Evolutionary conservation across 2,797 vertebrate genomes (phyloP).

Genomic region (Bothrops alternatus): DNA sequence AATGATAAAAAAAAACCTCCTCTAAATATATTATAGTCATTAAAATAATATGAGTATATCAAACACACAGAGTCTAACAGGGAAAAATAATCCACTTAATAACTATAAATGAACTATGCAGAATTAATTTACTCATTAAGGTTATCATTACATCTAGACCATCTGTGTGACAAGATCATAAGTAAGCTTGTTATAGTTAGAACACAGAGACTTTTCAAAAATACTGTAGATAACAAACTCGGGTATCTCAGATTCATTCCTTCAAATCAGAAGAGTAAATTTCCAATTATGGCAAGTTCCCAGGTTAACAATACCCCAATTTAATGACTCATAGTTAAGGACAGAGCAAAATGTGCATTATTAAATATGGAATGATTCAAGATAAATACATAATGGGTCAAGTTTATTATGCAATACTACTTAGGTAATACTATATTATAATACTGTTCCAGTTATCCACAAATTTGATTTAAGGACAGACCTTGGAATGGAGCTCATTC

Average conservation of each 20-base stretch:
- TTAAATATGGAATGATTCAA: background rate
- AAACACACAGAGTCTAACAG: background rate
- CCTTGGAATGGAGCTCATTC: background rate
- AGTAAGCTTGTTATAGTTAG: background rate
- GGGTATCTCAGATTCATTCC: background rate
- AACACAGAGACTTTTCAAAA: background rate
- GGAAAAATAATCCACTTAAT: background rate
- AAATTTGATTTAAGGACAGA: background rate
- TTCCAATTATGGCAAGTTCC: background rate
- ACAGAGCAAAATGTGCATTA: background rate
- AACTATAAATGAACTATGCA: background rate
- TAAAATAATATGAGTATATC: background rate
- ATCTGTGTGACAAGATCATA: background rate
- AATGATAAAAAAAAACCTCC: background rate
- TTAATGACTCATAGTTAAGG: background rate
- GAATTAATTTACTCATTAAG: background rate
- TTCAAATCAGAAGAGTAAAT: background rate
- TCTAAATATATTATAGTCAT: background rate
- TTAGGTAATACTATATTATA: background rate
- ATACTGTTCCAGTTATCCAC: background rate
- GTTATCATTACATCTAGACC: background rate
- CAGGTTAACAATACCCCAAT: background rate
- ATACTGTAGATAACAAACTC: background rate
- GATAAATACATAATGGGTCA: background rate
- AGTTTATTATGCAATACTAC: background rate